Base-by-base conservation (phyloP, 2,888 invertebrate species). In the Nemotelus pantherinus region DNA sequence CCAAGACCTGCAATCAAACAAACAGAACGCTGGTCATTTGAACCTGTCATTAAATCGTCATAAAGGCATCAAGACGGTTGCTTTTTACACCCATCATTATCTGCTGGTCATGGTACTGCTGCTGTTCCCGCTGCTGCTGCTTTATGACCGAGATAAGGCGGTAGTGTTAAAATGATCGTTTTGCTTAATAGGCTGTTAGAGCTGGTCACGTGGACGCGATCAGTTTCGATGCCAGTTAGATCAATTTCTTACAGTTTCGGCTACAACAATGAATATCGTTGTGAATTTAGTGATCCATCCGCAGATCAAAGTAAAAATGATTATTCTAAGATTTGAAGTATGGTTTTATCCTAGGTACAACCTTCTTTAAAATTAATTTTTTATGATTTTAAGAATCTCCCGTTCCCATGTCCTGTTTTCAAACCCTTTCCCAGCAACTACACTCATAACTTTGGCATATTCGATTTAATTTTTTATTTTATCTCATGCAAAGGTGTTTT, bases 41-140 rank as follows among this genome's bases (percentile, higher is more conserved):
- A 78, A 79, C 79, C 77, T 76, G 55, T 77, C 79, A 79, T 79
- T 79, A 79, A 77, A 74, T 74, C 77, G 53, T 79, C 79, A 77
- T 79, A 79, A 79, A 79, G 72, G 63, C 72, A 44, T 74, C 48
- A 53, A 5, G 55, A 9, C 43, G 10, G 71, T 71, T 76, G 77
- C 72, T 72, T 67, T 71, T 71, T 77, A 72, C 60, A 70, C 48
- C 55, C 72, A 74, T 77, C 71, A 78, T 78, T 78, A 60, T 70
- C 70, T 70, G 3, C 60, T 39, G 41, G 60, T 60, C 60, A 60
- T 41, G 60, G 25, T 25, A 25, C 39, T 6, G 53, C 43, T 9
- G 63, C 63, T 43, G 41, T 63, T 25, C 25, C 25, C 25, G 25
- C 25, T 25, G 63, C 41, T 63, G 63, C 63, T 3, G 63, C 43